Evolutionary conservation across 1,140 invertebrate genomes (phyloP).

Genomic region (Planococcus citri): DNA sequence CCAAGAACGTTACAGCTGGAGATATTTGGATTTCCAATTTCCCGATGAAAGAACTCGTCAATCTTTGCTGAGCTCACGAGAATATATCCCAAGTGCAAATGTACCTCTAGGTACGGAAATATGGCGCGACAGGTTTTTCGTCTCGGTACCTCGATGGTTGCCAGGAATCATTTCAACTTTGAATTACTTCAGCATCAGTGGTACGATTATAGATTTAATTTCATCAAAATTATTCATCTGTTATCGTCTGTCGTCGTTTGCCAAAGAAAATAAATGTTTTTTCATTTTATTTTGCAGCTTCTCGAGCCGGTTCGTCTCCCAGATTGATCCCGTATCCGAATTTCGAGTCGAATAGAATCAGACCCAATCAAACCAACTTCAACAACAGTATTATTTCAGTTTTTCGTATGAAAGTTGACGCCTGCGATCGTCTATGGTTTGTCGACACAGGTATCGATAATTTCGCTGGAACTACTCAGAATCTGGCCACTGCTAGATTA

Average conservation of each 20-base stretch:
- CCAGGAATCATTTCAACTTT: slow-evolving; percentile 56
- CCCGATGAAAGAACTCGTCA: slow-evolving; percentile 44
- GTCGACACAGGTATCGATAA: slow-evolving; percentile 55
- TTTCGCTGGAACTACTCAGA: slow-evolving; percentile 44
- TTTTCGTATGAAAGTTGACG: slow-evolving; percentile 54
- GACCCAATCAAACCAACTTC: slow-evolving; percentile 30
- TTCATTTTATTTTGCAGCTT: neutral
- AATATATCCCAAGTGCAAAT: slow-evolving; percentile 55
- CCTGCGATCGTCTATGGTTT: slow-evolving; percentile 59
- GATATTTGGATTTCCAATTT: slow-evolving; percentile 54
- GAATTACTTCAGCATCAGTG: slow-evolving; percentile 38
- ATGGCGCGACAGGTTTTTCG: slow-evolving; percentile 60
- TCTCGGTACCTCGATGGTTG: slow-evolving; percentile 61
- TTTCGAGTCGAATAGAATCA: slow-evolving; percentile 48
- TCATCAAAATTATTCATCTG: too few species aligned
- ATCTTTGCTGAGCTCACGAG: slow-evolving; percentile 46
- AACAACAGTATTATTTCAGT: slow-evolving; percentile 54
- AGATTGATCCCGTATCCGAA: slow-evolving; percentile 55
- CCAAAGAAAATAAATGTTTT: too few species aligned
- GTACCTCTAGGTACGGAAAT: slow-evolving; percentile 64
- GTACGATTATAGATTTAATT: neutral
- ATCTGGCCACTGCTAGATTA: slow-evolving; percentile 43
- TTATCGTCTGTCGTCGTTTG: too few species aligned
- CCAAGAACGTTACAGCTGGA: slow-evolving; percentile 58
- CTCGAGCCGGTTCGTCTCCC: slow-evolving; percentile 37